phyloP scores from a whole-genome alignment of 2,797 vertebrate genomes.

The Tarsius wallacei region DNA sequence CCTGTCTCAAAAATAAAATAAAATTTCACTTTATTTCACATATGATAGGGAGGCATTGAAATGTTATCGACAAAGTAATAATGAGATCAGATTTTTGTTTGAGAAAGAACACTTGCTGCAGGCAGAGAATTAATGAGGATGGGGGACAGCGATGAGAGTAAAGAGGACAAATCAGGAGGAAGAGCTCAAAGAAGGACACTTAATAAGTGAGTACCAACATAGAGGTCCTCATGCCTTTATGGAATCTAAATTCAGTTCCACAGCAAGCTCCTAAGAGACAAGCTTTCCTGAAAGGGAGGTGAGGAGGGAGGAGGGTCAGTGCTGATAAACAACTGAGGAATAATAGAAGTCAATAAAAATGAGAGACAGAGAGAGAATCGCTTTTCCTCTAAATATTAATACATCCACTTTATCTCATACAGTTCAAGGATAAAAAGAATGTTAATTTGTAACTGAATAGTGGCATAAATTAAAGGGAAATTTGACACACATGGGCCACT shows the following conservation, averaged over 20 bases:
- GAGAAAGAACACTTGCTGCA: background rate
- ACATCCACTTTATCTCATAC: background rate
- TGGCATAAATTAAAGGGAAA: slow-evolving; percentile 28
- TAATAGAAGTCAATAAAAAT: slow-evolving; percentile 1
- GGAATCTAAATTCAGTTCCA: background rate
- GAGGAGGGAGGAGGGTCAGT: background rate
- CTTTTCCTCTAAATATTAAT: slow-evolving; percentile 3
- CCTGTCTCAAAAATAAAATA: background rate
- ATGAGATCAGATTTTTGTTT: slow-evolving; percentile 13
- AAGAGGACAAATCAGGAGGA: background rate
- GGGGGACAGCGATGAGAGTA: background rate
- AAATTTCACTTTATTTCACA: slow-evolving; percentile 2
- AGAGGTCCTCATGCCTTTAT: background rate
- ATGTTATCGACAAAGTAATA: background rate
- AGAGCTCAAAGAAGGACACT: background rate
- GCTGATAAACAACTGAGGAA: background rate
- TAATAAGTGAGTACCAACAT: background rate
- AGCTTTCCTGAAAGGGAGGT: background rate
- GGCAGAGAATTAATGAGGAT: background rate
- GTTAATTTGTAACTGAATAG: slow-evolving; percentile 39
- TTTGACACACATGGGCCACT: background rate
- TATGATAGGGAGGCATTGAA: background rate
- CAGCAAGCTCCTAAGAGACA: background rate
- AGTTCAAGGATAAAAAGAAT: slow-evolving; percentile 15
- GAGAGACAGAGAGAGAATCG: background rate